phyloP scores from a whole-genome alignment of 37 sponge, comb jelly and placozoan genomes.

The Chondrosia reniformis region DNA sequence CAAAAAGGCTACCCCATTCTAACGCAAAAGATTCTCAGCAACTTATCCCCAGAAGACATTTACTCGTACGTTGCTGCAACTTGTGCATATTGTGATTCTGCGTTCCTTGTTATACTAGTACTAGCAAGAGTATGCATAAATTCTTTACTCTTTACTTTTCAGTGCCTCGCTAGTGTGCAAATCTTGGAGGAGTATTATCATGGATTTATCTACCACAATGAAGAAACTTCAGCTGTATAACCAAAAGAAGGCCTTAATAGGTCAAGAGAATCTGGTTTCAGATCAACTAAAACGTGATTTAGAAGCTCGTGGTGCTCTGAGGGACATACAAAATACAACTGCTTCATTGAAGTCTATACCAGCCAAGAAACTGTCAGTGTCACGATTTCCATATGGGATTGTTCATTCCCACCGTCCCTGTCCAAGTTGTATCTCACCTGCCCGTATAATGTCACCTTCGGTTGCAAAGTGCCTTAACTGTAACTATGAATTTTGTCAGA shows the following conservation, averaged over 20 bases:
- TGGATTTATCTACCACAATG: background rate
- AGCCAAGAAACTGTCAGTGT: background rate
- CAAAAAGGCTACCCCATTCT: slow-evolving; percentile 2
- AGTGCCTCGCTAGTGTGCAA: slow-evolving; percentile 12
- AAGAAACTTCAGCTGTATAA: background rate
- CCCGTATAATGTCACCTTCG: slow-evolving; percentile 9
- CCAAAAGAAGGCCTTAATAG: background rate
- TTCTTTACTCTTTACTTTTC: too few relatives aligned
- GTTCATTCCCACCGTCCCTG: slow-evolving; percentile 6
- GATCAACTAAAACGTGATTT: background rate
- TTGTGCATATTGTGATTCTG: too few relatives aligned
- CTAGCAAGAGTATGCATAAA: too few relatives aligned
- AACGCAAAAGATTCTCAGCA: background rate
- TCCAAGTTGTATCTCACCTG: slow-evolving; percentile 8
- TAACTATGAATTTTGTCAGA: slow-evolving; percentile 3
- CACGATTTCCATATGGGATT: slow-evolving; percentile 6
- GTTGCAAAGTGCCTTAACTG: slow-evolving; percentile 12
- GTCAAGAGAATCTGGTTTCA: background rate
- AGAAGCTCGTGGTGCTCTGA: background rate
- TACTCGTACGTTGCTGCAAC: too few relatives aligned
- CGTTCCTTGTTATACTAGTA: too few relatives aligned
- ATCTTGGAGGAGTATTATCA: slow-evolving; percentile 6
- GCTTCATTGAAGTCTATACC: background rate
- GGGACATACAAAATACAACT: background rate
- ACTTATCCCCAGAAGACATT: background rate